Evolutionary conservation across 2,888 invertebrate species (phyloP).

Genomic region (Caradrina kadenii): DNA sequence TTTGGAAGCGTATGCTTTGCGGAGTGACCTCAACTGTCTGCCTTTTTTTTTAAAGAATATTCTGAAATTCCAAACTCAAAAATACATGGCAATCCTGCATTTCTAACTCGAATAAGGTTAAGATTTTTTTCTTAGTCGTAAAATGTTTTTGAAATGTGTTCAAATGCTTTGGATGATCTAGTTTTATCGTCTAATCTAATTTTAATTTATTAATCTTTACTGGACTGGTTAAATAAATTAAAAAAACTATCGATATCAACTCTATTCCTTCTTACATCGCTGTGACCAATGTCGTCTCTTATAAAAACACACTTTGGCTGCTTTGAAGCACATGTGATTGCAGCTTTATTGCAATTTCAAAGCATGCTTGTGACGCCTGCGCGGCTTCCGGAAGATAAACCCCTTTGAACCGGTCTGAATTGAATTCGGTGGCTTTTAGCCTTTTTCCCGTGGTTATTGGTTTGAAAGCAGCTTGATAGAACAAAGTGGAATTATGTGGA

Average conservation of each 20-base stretch:
- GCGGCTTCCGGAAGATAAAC: conserved; percentile 63
- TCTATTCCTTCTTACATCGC: conserved; percentile 29
- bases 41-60: not conserved
- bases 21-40: not conserved
- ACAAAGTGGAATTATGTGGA: conserved; percentile 39
- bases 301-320: conserved; percentile 78
- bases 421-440: conserved; percentile 66
- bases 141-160: not conserved
- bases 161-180: not conserved
- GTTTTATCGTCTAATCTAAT: no score
- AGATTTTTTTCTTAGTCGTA: not conserved
- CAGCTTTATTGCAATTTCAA: conserved; percentile 82
- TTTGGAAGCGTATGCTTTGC: not conserved
- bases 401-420: conserved; percentile 70
- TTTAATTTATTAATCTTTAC: no score
- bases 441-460: conserved; percentile 46
- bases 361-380: conserved; percentile 66
- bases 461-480: conserved; percentile 43
- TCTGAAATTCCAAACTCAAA: not conserved
- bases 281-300: conserved; percentile 59
- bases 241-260: not conserved
- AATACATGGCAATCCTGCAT: not conserved
- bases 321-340: conserved; percentile 83
- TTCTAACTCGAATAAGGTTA: not conserved
- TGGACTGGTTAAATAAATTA: not conserved